Conservation (phyloP, 2,888 invertebrate species). For the Galeruca laticollis region DNA sequence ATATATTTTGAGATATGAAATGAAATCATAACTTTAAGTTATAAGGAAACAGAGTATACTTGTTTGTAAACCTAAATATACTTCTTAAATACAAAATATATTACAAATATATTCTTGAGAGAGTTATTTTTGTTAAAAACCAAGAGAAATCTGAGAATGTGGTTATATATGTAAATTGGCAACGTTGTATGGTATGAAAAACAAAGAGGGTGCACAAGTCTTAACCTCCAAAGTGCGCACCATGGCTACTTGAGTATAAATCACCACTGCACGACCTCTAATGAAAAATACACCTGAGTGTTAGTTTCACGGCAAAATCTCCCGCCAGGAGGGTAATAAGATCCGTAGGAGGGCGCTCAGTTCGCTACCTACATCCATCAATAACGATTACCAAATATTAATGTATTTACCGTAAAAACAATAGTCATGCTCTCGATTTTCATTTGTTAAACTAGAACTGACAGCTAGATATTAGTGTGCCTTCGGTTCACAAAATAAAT, state of each 20-base stretch:
- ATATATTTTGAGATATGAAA: too few species aligned
- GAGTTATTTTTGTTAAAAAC: too few species aligned
- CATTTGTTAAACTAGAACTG: constrained; percentile 51
- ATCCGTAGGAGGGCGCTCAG: constrained; percentile 61
- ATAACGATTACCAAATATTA: constrained; percentile 64
- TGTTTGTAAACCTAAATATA: too few species aligned
- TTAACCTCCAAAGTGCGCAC: constrained; percentile 50
- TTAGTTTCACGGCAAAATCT: constrained; percentile 60
- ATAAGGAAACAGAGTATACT: too few species aligned
- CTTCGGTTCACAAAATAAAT: constrained; percentile 39
- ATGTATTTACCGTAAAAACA: constrained; percentile 55
- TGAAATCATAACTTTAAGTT: too few species aligned
- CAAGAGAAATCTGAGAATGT: too few species aligned
- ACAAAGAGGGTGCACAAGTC: constrained; percentile 38
- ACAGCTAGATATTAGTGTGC: constrained; percentile 47
- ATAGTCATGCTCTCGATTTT: constrained; percentile 57
- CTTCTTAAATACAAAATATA: too few species aligned
- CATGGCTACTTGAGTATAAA: constrained; percentile 52
- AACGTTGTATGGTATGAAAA: constrained; percentile 17
- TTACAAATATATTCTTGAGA: too few species aligned
- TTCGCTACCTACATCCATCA: constrained; percentile 65
- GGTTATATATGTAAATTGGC: neutral
- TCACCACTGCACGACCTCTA: constrained; percentile 55
- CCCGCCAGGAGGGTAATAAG: constrained; percentile 65
- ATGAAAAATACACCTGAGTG: constrained; percentile 59